Percentiles rank a stretch among this genome's conserved stretches.
Evolutionary conservation across 2,797 vertebrate species (phyloP).

Genomic region (Xenopus petersii): DNA sequence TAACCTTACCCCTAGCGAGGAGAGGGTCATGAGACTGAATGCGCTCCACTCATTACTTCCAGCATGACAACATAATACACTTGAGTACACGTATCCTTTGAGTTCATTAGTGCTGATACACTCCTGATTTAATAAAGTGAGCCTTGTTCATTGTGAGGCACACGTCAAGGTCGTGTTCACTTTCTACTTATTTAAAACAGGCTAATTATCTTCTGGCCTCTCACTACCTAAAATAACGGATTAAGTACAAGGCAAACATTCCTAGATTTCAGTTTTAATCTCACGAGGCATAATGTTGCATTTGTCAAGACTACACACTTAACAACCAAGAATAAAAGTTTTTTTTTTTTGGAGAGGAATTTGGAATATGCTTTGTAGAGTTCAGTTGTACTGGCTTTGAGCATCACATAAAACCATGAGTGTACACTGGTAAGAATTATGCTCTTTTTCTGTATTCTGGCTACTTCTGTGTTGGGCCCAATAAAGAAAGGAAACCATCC

Average conservation of each 20-base stretch:
- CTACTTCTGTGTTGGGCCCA: no score
- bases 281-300: no score
- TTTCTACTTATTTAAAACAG: conserved; percentile 35
- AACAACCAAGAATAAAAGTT: no score
- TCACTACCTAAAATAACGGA: conserved; percentile 17
- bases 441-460: no score
- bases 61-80: conserved; percentile 48
- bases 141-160: conserved; percentile 35
- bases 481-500: no score
- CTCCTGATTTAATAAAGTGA: conserved; percentile 39
- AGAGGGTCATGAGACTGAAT: conserved; percentile 40
- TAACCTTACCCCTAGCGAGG: conserved; percentile 35
- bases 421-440: no score
- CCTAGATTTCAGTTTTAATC: conserved; percentile 4
- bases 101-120: conserved; percentile 46
- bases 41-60: conserved; percentile 42
- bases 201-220: conserved; percentile 21
- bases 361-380: no score
- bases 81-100: conserved; percentile 46
- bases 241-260: conserved; percentile 25
- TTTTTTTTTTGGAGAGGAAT: no score
- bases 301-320: no score
- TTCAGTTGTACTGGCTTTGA: no score
- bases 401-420: no score
- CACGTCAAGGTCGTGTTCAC: conserved; percentile 39